Conservation (phyloP, 2,797 vertebrate genomes). For the Lepus oiostolus region DNA sequence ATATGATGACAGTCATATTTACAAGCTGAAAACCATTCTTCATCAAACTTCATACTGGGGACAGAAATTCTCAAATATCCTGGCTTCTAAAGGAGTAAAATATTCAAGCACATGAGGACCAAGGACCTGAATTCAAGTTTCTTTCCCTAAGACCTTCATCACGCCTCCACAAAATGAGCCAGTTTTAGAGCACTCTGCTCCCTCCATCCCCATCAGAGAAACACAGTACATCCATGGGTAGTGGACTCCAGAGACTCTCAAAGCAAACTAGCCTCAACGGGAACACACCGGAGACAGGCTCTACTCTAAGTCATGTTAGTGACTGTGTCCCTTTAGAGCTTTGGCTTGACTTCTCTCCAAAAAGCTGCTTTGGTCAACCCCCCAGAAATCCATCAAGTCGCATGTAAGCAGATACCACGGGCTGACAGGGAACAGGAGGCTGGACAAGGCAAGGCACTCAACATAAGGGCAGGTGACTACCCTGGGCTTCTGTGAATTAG, state of each 20-base stretch:
- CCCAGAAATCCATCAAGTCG: neutral
- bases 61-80: neutral
- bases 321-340: neutral
- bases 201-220: neutral
- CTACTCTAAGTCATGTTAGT: neutral
- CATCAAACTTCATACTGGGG: neutral
- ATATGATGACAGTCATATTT: neutral
- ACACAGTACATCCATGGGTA: neutral
- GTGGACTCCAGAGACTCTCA: neutral
- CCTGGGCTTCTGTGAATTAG: neutral
- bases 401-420: neutral
- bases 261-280: rapidly evolving
- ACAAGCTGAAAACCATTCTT: conserved; percentile 8
- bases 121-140: neutral
- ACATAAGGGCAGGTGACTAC: neutral
- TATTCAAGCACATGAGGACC: neutral
- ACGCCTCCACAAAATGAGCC: neutral
- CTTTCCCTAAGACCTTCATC: neutral
- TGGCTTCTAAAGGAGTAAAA: neutral
- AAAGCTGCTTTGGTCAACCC: neutral
- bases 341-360: neutral
- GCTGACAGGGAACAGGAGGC: neutral
- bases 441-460: neutral
- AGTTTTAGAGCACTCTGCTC: neutral
- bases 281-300: neutral